Base-by-base conservation (phyloP, 2,113 vertebrate genomes). In the Apteryx mantelli region DNA sequence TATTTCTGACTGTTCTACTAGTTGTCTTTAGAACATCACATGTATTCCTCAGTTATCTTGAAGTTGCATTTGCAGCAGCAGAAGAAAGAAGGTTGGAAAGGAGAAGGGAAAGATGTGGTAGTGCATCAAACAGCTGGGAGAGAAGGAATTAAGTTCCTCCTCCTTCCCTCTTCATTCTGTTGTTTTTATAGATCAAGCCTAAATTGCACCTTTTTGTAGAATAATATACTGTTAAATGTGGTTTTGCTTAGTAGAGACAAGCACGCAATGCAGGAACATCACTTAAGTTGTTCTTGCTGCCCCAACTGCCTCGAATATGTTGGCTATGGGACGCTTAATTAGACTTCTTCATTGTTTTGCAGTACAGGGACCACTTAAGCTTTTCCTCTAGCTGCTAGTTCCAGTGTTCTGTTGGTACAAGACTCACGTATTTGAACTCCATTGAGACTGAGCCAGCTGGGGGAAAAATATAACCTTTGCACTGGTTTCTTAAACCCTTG, bases 341-440 rank as follows among this genome's bases (percentile, higher is more conserved):
- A 81, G 71, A 11, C 16, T 55, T 48, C 17, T 48, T 40, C 32
- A 22, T 3, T 91, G 68, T 63, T 88, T 28, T 58, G 34, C 44
- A 60, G 44, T 55, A 16, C 78, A 46, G 50, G 46, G 68, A 50
- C 30, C 60, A 44, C 64, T 40, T 80, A 40, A 86, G 80, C 73
- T 86, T 88, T 66, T 86, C n/a, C 48, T 82, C 42, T 48, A 13
- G 71, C 18, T 93, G 44, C 61, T 38, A 44, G 34, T 78, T 86
- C 34, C 86, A 65, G 48, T 80, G 25, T 58, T 69, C 13, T 50
- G 48, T 22, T 77, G 70, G 16, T 46, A 36, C 0, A 34, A 68
- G 79, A 53, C 14, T 77, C 66, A 73, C 63, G 56, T 0, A 0
- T 28, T 4, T 0, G 0, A 64, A 44, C 26, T 82, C 64, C 18